Percentiles rank a stretch among this genome's conserved stretches.
Conservation (phyloP, 2,797 vertebrate species). For the Mionectes olivaceus region DNA sequence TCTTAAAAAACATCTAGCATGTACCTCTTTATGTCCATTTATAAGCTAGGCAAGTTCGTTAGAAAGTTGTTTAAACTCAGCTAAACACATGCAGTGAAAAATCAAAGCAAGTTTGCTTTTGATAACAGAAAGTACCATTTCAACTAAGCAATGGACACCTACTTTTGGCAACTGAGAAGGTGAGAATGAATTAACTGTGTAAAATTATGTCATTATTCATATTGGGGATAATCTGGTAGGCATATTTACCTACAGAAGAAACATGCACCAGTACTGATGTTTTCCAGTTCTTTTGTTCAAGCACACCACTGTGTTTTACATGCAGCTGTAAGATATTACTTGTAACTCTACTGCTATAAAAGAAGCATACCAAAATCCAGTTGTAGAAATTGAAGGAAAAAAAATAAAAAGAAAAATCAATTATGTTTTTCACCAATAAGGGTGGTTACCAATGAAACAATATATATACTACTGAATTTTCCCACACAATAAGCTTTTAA, state of each 20-base stretch:
- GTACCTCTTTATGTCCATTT: conserved; percentile 71
- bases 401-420: neutral
- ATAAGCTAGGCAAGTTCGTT: conserved; percentile 51
- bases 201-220: neutral
- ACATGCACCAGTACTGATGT: neutral
- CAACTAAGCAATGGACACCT: neutral
- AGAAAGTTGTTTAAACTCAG: conserved; percentile 49
- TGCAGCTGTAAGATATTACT: neutral
- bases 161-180: neutral
- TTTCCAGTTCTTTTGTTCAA: neutral
- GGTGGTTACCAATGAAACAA: neutral
- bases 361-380: neutral
- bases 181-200: neutral
- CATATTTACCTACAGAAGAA: neutral
- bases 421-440: neutral
- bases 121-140: neutral
- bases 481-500: neutral
- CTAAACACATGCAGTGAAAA: conserved; percentile 53
- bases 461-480: neutral
- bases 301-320: neutral
- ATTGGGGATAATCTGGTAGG: neutral
- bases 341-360: neutral
- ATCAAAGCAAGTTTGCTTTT: conserved; percentile 64
- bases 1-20: conserved; percentile 63
- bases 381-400: neutral